These are phyloP conservation scores for Grallaria varia DNA, from an alignment of 2,113 vertebrate genomes.

Conservation along the genomic window DNA sequence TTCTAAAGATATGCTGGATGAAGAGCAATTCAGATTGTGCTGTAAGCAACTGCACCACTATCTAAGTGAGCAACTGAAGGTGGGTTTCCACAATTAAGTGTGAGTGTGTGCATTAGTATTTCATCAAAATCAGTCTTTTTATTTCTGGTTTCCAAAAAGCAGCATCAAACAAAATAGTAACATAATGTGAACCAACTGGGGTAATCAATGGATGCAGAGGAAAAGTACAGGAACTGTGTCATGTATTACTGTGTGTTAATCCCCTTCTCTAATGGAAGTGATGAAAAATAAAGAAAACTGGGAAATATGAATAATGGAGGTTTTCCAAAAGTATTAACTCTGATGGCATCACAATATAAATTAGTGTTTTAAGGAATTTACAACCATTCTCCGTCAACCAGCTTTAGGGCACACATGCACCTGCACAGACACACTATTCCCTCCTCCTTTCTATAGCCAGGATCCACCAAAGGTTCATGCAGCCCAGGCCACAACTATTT, in stretches of 20 bases:
- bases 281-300: neutral
- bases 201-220: neutral
- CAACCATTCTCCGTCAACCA: fast-evolving
- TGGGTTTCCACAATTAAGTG: neutral
- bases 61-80: neutral
- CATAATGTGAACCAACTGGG: neutral
- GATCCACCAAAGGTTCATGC: neutral
- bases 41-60: neutral
- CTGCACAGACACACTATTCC: neutral
- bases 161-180: neutral
- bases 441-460: neutral
- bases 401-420: fast-evolving
- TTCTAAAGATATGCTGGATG: neutral
- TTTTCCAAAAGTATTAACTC: neutral
- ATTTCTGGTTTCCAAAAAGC: neutral
- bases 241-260: neutral
- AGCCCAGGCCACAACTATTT: neutral
- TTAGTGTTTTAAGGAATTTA: neutral
- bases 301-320: neutral
- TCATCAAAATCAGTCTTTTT: neutral
- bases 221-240: neutral
- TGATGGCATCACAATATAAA: neutral
- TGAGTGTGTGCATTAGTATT: neutral
- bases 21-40: neutral
- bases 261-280: neutral